Percentiles rank a stretch among this genome's conserved stretches.
Evolutionary conservation across 2,113 vertebrate genomes (phyloP).

Genomic region (Morone chrysops): DNA sequence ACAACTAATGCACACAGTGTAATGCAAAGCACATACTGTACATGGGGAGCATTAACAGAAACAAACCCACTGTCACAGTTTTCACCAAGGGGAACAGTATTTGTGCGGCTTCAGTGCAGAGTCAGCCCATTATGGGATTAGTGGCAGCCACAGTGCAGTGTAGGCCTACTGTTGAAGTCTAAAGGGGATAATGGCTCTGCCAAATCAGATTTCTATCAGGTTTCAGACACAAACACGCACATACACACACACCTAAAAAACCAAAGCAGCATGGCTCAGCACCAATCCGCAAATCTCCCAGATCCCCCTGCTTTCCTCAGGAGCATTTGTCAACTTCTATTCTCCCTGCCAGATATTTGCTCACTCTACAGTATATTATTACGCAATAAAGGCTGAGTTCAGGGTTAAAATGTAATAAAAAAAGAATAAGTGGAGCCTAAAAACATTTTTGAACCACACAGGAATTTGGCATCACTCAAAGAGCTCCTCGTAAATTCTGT

Average conservation of each 20-base stretch:
- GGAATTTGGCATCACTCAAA: slow-evolving; percentile 36
- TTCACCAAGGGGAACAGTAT: slow-evolving; percentile 59
- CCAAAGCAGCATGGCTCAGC: slow-evolving; percentile 46
- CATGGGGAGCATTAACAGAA: slow-evolving; percentile 56
- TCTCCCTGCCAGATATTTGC: background rate
- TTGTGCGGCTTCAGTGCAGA: slow-evolving; percentile 68
- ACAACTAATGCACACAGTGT: slow-evolving; percentile 40
- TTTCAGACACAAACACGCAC: slow-evolving; percentile 56
- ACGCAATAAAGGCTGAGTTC: slow-evolving; percentile 38
- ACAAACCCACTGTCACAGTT: slow-evolving; percentile 62
- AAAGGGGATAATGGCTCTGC: slow-evolving; percentile 72
- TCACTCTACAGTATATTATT: slow-evolving; percentile 24
- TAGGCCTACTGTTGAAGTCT: slow-evolving; percentile 65
- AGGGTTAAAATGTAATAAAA: slow-evolving; percentile 53
- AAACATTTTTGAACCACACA: slow-evolving; percentile 27
- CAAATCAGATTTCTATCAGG: slow-evolving; percentile 75
- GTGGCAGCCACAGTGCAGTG: slow-evolving; percentile 51
- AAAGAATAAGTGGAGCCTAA: slow-evolving; percentile 16
- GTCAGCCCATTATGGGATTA: slow-evolving; percentile 80
- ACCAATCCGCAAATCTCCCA: slow-evolving; percentile 48
- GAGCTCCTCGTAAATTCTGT: slow-evolving; percentile 42
- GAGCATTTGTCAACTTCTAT: slow-evolving; percentile 34
- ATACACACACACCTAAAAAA: slow-evolving; percentile 47
- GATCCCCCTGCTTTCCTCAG: slow-evolving; percentile 41
- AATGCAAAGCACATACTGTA: slow-evolving; percentile 40